Evolutionary conservation across 2,797 vertebrate species (phyloP), one percentile per base, ranked within the genome.

Genomic region (Pangasius macronema): DNA sequence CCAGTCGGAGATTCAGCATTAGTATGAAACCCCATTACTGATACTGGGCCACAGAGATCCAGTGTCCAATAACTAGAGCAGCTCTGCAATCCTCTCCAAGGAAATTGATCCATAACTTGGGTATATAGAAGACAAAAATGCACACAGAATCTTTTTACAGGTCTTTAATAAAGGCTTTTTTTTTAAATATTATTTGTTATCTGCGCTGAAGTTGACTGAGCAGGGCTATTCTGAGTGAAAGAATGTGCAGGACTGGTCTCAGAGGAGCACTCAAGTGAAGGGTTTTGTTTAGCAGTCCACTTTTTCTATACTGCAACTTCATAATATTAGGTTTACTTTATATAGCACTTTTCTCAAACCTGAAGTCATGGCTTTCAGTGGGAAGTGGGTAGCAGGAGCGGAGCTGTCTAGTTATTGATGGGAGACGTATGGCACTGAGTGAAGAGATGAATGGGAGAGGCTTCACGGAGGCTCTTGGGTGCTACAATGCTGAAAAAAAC

Each of bases 1-100:
- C 39, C 55, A 4, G 13, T 18, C 10, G 55, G 10, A 82, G 53
- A 61, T 76, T 67, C 61, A 22, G 39, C 65, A n/a, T 61, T 2
- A 39, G 22, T 57, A 30, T 33, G 11, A 72, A 72, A 46, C 65
- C 53, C 39, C 42, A n/a, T 83, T 82, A 82, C 57, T 82, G 67
- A 70, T 14, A 13, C 77, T 49, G 65, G 36, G 63, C 53, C 36
- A 59, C 77, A 46, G 24, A 68, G 65, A 82, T 86, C 67, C 39
- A 72, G 18, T 79, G 14, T 68, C 36, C 39, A 72, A 82, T 82
- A 82, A 61, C 85, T 55, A 59, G 46, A 67, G 85, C 76, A 77
- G n/a, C 20, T 39, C 81, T 22, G 24, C 24, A 86, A 20, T 70
- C 36, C 39, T 81, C 65, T 86, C 65, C 27, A 61, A 61, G 77